Evolutionary conservation across 1,140 invertebrate genomes (phyloP), one percentile per base, ranked within the genome.

Genomic region (Chelonus insularis): DNA sequence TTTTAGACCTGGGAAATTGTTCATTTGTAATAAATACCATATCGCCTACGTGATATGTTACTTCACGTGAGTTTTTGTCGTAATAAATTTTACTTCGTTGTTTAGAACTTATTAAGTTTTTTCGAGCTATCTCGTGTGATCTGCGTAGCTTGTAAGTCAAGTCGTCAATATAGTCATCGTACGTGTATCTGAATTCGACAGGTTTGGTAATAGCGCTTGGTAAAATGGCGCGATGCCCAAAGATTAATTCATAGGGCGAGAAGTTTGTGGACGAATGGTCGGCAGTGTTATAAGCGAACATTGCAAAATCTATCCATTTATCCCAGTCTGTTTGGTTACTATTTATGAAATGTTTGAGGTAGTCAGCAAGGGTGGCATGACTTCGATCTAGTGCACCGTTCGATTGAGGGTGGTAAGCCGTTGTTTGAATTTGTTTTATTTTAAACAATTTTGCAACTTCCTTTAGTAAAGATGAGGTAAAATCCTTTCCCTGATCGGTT

Each of bases 271-370:
- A 29, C n/a, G 32, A 47, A 48, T 81, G 75, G 14, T 57, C 20
- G 12, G 68, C 59, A 4, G 48, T 60, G 23, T 60, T 60, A 16
- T 52, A 60, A 18, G 58, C 52, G 23, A 60, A 60, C 32, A 60
- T 60, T 4, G 70, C 68, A 47, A 62, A 68, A 5, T 60, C 64
- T 1, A 78, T 18, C 50, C 60, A 70, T 11, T 64, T 21, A 45
- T 79, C 71, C 79, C 77, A 82, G 60, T 78, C 64, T 9, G 21
- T 54, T 29, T 73, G 54, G 23, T 56, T 68, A 6, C 64, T 41
- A 6, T 67, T 39, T 6, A 64, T 57, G 41, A 68, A 75, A 59
- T 68, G 60, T 45, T 48, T 64, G 39, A 71, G 64, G 48, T 68
- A 71, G 12, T 68, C 65, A 4, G n/a, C 32, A 12, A 73, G 41